phyloP scores from a whole-genome alignment of 2,113 vertebrate species.

The Lophotis ruficrista region DNA sequence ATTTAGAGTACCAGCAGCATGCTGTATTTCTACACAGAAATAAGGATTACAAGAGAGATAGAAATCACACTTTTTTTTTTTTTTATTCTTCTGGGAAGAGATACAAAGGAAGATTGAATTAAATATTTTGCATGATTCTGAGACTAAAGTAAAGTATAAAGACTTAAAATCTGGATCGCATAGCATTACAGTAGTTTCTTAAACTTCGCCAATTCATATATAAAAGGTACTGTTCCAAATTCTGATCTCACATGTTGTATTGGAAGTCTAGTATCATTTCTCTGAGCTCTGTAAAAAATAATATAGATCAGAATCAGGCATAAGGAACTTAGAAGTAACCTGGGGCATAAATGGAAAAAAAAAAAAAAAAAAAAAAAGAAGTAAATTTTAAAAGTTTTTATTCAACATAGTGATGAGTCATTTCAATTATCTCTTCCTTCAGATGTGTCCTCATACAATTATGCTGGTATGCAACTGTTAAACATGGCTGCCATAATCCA shows the following conservation, averaged over 20 bases:
- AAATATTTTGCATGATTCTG: neutral
- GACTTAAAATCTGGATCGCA: neutral
- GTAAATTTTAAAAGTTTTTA: neutral
- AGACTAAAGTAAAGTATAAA: neutral
- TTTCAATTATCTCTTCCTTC: neutral
- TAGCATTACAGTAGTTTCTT: neutral
- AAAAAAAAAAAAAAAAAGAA: neutral
- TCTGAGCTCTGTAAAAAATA: neutral
- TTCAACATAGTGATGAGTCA: neutral
- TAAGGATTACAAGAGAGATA: neutral
- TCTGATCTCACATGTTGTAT: neutral
- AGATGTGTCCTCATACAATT: neutral
- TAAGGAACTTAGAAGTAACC: neutral
- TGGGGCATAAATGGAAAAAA: neutral
- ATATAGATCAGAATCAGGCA: neutral
- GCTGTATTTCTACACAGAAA: neutral
- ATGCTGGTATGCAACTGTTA: neutral
- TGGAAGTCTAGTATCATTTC: neutral
- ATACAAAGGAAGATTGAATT: neutral
- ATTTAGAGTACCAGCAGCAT: neutral
- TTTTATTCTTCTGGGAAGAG: neutral
- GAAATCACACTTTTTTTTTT: neutral
- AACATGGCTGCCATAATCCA: neutral
- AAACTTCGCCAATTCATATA: neutral
- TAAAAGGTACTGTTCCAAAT: neutral